Conservation (phyloP, 2,113 vertebrate species). For the Plestiodon gilberti region DNA sequence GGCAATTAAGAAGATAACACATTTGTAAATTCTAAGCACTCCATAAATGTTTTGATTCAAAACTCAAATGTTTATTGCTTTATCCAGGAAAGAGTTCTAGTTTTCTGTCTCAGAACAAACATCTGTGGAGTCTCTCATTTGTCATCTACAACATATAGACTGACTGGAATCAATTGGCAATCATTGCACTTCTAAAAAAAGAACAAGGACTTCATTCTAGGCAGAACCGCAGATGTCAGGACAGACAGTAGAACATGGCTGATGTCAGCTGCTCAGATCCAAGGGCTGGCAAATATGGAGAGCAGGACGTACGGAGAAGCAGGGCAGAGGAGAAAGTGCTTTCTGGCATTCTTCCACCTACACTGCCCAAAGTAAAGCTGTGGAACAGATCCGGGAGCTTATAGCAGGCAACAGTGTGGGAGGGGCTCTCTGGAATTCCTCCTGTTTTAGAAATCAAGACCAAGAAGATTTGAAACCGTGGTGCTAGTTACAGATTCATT, state of each 20-base stretch:
- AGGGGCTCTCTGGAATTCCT: background rate
- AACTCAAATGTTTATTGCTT: background rate
- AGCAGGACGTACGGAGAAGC: background rate
- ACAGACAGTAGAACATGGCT: conserved; percentile 11
- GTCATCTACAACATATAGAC: background rate
- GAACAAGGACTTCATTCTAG: conserved; percentile 29
- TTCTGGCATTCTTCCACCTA: background rate
- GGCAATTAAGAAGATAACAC: conserved; percentile 36
- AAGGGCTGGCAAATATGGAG: background rate
- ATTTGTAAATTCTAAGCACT: conserved; percentile 10
- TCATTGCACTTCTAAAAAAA: conserved; percentile 17
- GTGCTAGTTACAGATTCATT: too few relatives aligned
- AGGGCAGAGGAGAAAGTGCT: fast-evolving
- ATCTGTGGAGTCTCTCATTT: conserved; percentile 12
- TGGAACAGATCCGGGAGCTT: background rate
- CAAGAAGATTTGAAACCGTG: too few relatives aligned
- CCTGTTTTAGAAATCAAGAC: too few relatives aligned
- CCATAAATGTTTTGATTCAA: conserved; percentile 21
- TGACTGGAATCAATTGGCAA: conserved; percentile 22
- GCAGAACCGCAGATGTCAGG: background rate
- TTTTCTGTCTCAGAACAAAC: conserved; percentile 24
- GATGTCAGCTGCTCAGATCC: background rate
- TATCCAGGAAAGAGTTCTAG: background rate
- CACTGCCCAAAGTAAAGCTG: fast-evolving
- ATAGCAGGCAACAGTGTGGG: background rate